Evolutionary conservation across 1,140 invertebrate genomes (phyloP).

Genomic region (Procambarus clarkii): DNA sequence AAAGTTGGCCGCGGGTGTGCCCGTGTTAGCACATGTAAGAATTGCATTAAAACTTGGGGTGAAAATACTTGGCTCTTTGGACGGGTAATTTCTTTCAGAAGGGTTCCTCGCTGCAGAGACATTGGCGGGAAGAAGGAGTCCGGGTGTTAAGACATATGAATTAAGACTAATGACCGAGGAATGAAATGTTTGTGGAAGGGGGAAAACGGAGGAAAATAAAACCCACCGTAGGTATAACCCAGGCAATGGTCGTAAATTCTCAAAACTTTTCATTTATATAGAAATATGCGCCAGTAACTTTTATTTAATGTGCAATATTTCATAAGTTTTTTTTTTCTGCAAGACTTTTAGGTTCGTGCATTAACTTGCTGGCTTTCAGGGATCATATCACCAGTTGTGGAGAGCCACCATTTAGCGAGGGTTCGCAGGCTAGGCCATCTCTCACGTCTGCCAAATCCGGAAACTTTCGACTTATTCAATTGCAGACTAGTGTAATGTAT

Average conservation of each 20-base stretch:
- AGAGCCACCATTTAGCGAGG: not conserved
- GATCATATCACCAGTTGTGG: slow-evolving; percentile 1
- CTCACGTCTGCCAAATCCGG: not conserved
- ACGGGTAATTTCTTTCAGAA: slow-evolving; percentile 31
- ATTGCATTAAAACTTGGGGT: slow-evolving; percentile 29
- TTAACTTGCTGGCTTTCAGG: slow-evolving; percentile 6
- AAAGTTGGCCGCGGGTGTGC: slow-evolving; percentile 17
- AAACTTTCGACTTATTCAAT: not conserved
- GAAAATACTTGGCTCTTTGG: not conserved
- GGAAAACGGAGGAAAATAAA: not conserved
- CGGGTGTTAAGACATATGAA: not conserved
- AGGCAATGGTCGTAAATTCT: slow-evolving; percentile 8
- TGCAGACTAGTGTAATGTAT: too few species aligned
- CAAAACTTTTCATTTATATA: slow-evolving; percentile 35
- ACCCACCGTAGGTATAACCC: not conserved
- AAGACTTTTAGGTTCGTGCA: not conserved
- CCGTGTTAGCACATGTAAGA: slow-evolving; percentile 16
- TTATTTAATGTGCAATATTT: slow-evolving; percentile 36
- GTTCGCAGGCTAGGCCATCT: not conserved
- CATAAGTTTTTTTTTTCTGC: not conserved
- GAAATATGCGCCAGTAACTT: slow-evolving; percentile 29
- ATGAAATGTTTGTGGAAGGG: not conserved
- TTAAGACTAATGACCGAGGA: not conserved
- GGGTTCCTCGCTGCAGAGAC: not conserved
- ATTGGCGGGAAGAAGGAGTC: not conserved